Percentiles rank a stretch among this genome's conserved stretches.
phyloP scores from a whole-genome alignment of 2,888 invertebrate genomes.

The Drosophila koepferae region DNA sequence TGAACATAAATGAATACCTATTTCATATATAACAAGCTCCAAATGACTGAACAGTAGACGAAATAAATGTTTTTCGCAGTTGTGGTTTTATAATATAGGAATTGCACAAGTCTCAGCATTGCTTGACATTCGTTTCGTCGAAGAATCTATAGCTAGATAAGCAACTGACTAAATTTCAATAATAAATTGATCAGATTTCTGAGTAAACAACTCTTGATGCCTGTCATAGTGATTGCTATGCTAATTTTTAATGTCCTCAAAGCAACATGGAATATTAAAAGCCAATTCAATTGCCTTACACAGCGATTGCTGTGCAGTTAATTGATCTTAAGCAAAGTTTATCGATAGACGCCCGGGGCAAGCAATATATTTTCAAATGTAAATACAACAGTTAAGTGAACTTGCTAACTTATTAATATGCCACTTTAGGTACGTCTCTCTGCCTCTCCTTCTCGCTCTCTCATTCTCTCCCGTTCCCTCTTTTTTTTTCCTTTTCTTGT shows the following conservation, averaged over 20 bases:
- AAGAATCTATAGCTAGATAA: background rate
- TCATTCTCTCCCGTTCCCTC: background rate
- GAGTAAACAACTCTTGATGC: background rate
- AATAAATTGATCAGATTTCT: background rate
- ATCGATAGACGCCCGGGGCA: constrained; percentile 1
- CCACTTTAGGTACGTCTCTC: constrained; percentile 17
- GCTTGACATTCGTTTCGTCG: no score
- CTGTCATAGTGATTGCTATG: background rate
- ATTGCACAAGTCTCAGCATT: no score
- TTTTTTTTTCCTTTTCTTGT: background rate
- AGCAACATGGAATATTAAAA: constrained; percentile 1
- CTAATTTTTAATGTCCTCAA: background rate
- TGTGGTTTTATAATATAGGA: no score
- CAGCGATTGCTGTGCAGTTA: background rate
- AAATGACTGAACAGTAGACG: no score
- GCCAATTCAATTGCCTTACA: background rate
- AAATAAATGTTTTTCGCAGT: no score
- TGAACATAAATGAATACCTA: no score
- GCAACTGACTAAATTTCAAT: background rate
- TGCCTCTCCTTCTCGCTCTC: background rate
- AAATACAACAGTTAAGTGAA: constrained; percentile 10
- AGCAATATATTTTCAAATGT: constrained; percentile 11
- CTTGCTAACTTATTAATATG: constrained; percentile 31
- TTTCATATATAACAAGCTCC: no score
- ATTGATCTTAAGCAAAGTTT: constrained; percentile 1